These are phyloP conservation scores for Agrochola lota DNA, from an alignment of 2,888 invertebrate genomes.

Conservation along the genomic window DNA sequence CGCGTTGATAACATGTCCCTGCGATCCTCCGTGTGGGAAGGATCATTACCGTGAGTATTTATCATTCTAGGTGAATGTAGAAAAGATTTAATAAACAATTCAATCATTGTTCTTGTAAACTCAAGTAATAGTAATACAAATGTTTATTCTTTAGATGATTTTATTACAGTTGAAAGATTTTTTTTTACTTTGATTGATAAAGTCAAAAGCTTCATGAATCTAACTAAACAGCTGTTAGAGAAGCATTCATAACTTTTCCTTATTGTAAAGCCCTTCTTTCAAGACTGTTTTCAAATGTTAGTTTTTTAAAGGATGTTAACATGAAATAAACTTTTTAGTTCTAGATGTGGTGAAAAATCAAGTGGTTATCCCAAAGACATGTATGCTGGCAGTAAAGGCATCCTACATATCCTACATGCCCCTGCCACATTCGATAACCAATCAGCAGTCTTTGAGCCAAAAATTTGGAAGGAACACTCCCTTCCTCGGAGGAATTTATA, in stretches of 20 bases:
- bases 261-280: background rate
- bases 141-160: background rate
- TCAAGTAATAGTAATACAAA: background rate
- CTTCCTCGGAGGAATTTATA: constrained; percentile 82
- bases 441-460: constrained; percentile 72
- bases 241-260: background rate
- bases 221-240: background rate
- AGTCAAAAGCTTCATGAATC: background rate
- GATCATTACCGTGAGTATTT: constrained; percentile 83
- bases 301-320: background rate
- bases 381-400: constrained; percentile 80
- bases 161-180: background rate
- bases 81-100: background rate
- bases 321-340: constrained; percentile 76
- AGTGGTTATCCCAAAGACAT: constrained; percentile 80
- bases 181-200: background rate
- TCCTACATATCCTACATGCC: constrained; percentile 81
- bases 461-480: constrained; percentile 69
- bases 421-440: constrained; percentile 75
- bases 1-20: constrained; percentile 75
- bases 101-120: constrained; percentile 1
- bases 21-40: constrained; percentile 79
- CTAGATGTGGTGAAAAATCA: constrained; percentile 80
- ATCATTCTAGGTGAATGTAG: background rate
- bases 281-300: background rate